Percentiles rank a stretch among this genome's conserved stretches.
These are phyloP conservation scores for Furcifer pardalis DNA, from an alignment of 2,797 vertebrate species.

Conservation along the genomic window DNA sequence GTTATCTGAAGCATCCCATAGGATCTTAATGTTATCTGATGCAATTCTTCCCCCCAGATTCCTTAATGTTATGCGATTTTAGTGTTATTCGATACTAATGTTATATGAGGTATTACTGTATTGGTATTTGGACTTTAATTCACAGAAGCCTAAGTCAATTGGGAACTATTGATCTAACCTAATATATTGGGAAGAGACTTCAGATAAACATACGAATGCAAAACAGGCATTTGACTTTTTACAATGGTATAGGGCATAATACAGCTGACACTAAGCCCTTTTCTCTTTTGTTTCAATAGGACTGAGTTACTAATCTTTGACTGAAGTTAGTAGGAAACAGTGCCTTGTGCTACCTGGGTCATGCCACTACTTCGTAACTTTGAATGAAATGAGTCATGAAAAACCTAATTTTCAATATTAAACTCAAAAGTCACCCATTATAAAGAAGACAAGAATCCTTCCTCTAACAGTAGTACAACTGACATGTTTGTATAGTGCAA, in stretches of 20 bases:
- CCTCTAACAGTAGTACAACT: conserved; percentile 18
- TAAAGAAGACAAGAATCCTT: conserved; percentile 27
- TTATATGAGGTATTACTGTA: too few species aligned
- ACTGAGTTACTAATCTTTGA: background rate
- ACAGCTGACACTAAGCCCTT: too few species aligned
- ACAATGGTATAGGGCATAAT: background rate
- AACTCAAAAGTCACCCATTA: conserved; percentile 9
- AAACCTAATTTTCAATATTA: conserved; percentile 18
- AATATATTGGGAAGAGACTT: background rate
- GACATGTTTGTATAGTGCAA: conserved; percentile 12
- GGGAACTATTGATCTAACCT: too few species aligned
- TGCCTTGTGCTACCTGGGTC: background rate
- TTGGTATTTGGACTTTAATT: too few species aligned
- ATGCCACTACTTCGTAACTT: background rate
- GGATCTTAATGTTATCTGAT: too few species aligned
- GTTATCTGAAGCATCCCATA: too few species aligned
- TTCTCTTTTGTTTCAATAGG: background rate
- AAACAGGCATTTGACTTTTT: background rate
- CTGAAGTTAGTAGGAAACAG: background rate
- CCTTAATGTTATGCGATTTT: too few species aligned
- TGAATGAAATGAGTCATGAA: conserved; percentile 43
- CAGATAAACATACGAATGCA: too few species aligned
- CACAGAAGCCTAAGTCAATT: too few species aligned
- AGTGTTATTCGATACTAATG: too few species aligned
- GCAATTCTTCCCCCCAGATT: too few species aligned